phyloP scores from a whole-genome alignment of 2,888 invertebrate species.

The Meteorus cinctellus region DNA sequence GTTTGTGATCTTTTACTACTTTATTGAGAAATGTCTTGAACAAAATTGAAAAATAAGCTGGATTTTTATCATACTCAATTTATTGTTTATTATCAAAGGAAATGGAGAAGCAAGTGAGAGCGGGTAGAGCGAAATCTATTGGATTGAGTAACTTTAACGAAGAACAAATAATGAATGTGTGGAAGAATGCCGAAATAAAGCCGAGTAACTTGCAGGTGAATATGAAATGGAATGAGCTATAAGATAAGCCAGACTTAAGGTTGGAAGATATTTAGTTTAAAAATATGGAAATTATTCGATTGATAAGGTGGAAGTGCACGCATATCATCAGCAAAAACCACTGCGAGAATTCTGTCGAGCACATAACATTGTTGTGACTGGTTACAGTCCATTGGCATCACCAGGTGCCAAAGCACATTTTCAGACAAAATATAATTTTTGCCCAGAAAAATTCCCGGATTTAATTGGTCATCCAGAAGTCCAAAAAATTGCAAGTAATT shows the following conservation, averaged over 20 bases:
- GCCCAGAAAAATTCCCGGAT: constrained; percentile 74
- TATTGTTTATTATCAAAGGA: constrained; percentile 73
- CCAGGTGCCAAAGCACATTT: constrained; percentile 78
- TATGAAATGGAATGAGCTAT: constrained; percentile 32
- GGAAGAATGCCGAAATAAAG: constrained; percentile 77
- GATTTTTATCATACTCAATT: too few relatives aligned
- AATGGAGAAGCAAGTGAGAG: constrained; percentile 82
- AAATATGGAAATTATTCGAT: neutral
- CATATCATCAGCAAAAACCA: constrained; percentile 83
- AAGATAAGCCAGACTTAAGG: too few relatives aligned
- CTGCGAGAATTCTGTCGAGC: constrained; percentile 79
- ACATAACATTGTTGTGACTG: constrained; percentile 80
- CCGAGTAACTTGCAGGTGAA: constrained; percentile 81
- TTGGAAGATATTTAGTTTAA: neutral
- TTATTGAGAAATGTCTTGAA: neutral
- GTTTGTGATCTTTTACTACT: constrained; percentile 66
- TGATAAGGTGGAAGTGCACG: constrained; percentile 81
- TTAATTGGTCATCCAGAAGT: constrained; percentile 79
- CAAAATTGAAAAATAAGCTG: neutral
- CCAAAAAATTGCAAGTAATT: constrained; percentile 75
- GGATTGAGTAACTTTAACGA: constrained; percentile 88
- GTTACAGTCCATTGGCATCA: constrained; percentile 83
- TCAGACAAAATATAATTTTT: constrained; percentile 68
- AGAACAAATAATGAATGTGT: constrained; percentile 79
- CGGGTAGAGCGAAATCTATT: constrained; percentile 80